phyloP scores from a whole-genome alignment of 2,888 invertebrate genomes.

The Sicus ferrugineus region DNA sequence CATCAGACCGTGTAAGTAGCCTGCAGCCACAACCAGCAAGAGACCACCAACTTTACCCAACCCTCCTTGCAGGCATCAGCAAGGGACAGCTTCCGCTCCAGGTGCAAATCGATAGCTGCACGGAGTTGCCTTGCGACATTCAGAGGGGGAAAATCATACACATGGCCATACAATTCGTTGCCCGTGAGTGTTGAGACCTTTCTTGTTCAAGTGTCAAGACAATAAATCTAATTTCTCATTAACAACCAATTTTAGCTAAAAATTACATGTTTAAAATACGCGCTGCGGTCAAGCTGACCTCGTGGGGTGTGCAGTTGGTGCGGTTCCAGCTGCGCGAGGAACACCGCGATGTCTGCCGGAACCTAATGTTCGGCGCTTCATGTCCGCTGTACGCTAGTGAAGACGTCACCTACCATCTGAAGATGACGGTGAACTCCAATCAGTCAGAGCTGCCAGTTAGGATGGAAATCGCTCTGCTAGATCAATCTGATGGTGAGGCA shows the following conservation, averaged over 20 bases:
- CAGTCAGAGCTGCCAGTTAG: conserved; percentile 55
- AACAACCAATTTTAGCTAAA: conserved; percentile 43
- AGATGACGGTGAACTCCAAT: conserved; percentile 49
- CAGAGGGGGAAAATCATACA: conserved; percentile 44
- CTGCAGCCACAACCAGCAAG: background rate
- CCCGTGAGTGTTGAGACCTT: conserved; percentile 46
- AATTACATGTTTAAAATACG: conserved; percentile 45
- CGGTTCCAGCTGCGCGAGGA: conserved; percentile 47
- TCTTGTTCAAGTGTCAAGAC: too few species aligned
- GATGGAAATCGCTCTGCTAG: conserved; percentile 51
- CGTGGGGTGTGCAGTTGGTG: conserved; percentile 49
- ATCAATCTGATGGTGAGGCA: conserved; percentile 43
- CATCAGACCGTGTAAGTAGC: conserved; percentile 1
- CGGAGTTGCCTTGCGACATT: conserved; percentile 51
- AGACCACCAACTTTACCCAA: too few species aligned
- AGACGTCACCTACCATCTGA: conserved; percentile 58
- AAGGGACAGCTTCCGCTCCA: conserved; percentile 46
- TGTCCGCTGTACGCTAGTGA: conserved; percentile 60
- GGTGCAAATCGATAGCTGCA: conserved; percentile 53
- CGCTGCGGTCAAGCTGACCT: conserved; percentile 47
- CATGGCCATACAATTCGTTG: conserved; percentile 57
- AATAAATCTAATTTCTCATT: too few species aligned
- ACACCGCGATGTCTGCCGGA: conserved; percentile 54
- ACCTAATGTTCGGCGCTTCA: conserved; percentile 55
- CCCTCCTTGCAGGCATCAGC: conserved; percentile 44